These are phyloP conservation scores for Drosophila pallidifrons DNA, from an alignment of 1,140 invertebrate species.

Conservation along the genomic window DNA sequence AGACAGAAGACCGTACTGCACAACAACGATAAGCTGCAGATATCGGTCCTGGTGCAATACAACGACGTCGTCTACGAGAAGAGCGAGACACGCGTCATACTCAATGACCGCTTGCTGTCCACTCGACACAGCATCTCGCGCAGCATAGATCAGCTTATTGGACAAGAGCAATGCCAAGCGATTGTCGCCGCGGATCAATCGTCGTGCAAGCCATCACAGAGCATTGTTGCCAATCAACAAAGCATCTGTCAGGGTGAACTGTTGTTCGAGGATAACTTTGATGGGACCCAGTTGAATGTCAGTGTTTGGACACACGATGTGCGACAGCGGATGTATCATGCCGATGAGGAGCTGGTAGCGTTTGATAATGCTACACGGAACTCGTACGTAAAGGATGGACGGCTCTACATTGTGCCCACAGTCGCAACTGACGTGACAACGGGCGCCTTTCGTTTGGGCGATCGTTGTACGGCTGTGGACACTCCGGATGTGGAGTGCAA, in stretches of 20 bases:
- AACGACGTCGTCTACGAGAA: slow-evolving; percentile 66
- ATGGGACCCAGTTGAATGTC: slow-evolving; percentile 43
- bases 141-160: slow-evolving; percentile 24
- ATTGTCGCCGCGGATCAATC: slow-evolving; percentile 9
- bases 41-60: slow-evolving; percentile 63
- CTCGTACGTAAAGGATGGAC: slow-evolving; percentile 63
- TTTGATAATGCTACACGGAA: slow-evolving; percentile 56
- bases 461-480: slow-evolving; percentile 67
- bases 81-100: slow-evolving; percentile 60
- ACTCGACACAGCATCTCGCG: slow-evolving; percentile 38
- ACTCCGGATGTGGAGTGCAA: slow-evolving; percentile 60
- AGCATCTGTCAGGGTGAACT: slow-evolving; percentile 59
- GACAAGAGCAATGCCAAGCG: slow-evolving; percentile 41
- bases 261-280: slow-evolving; percentile 73
- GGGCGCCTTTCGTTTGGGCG: slow-evolving; percentile 55
- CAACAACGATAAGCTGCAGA: slow-evolving; percentile 67
- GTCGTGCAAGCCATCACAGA: slow-evolving; percentile 44
- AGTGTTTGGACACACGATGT: slow-evolving; percentile 70
- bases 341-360: slow-evolving; percentile 72
- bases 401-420: slow-evolving; percentile 59
- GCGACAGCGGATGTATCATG: slow-evolving; percentile 65
- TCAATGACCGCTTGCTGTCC: slow-evolving; percentile 54
- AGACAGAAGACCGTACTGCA: slow-evolving; percentile 45
- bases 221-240: slow-evolving; percentile 29
- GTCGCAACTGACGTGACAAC: slow-evolving; percentile 57